These are phyloP conservation scores for Iguana delicatissima DNA, from an alignment of 2,797 vertebrate genomes.

Conservation along the genomic window DNA sequence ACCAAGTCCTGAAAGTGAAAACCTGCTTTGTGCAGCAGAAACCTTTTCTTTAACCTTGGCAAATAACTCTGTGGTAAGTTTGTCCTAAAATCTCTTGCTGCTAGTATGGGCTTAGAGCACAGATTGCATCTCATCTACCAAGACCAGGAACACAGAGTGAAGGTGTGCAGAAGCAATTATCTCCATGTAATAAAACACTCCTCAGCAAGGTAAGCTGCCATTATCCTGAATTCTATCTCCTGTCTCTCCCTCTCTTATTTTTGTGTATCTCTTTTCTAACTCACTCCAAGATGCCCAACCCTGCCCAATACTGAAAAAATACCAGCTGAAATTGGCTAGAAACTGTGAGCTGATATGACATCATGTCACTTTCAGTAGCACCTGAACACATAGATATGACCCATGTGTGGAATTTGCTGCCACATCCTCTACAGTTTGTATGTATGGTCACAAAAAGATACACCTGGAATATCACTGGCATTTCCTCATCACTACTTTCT, in stretches of 20 bases:
- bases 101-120: background rate
- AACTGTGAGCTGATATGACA: no score
- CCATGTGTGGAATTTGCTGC: background rate
- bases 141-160: background rate
- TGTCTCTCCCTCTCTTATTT: background rate
- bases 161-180: background rate
- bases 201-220: background rate
- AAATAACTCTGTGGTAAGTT: background rate
- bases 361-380: no score
- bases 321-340: no score
- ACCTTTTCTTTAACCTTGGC: background rate
- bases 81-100: background rate
- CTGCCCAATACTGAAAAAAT: no score
- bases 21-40: background rate
- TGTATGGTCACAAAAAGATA: background rate
- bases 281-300: no score
- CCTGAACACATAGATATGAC: no score
- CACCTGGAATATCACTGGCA: background rate
- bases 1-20: background rate
- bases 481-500: background rate
- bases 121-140: background rate
- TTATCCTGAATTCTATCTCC: background rate
- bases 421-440: background rate
- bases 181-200: background rate
- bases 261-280: background rate